Evolutionary conservation across 2,113 vertebrate genomes (phyloP), one percentile per base, ranked within the genome.

Genomic region (Thamnophis sirtalis): DNA sequence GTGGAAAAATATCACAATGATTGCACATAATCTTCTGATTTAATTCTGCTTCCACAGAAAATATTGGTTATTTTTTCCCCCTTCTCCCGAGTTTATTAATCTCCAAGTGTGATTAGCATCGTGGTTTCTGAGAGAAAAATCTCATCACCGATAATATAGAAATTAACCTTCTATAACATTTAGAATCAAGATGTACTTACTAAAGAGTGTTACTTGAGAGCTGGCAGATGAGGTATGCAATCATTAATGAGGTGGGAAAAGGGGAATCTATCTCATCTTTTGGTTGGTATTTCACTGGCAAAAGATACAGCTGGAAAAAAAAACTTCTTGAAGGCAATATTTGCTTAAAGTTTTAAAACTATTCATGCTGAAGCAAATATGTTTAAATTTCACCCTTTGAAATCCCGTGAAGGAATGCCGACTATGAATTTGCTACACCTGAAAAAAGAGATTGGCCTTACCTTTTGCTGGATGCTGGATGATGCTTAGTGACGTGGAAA

Each of bases 101-200:
- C 17, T 58, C 11, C 8, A 93, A 24, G 19, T 90, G 48, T 88
- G 89, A 50, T 38, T 88, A 93, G 68, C 5, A 28, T 1, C 86
- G 91, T 1, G 26, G 80, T 88, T 88, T 91, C 3, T 93, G 43
- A 89, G 49, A 92, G 9, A 50, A 26, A 91, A 91, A 90, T 88
- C 22, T 55, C 88, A 89, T 68, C 89, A 10, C 10, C 24, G 15
- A 50, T 4, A 0, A 58, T 93, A 90, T 93, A 33, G 8, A 91
- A 51, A 33, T 92, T 73, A 63, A 93, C 48, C 49, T 86, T 93
- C 38, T 49, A 9, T 91, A 91, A 86, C 0, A 43, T 9, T 93
- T 93, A 73, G 54, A 95, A 80, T 55, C 38, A 2, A 91, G 3
- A 11, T 53, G 33, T 56, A 48, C 68, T 84, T 48, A 84, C 51